These are phyloP conservation scores for Empidonax alnorum DNA, from an alignment of 2,113 vertebrate species.

Conservation along the genomic window DNA sequence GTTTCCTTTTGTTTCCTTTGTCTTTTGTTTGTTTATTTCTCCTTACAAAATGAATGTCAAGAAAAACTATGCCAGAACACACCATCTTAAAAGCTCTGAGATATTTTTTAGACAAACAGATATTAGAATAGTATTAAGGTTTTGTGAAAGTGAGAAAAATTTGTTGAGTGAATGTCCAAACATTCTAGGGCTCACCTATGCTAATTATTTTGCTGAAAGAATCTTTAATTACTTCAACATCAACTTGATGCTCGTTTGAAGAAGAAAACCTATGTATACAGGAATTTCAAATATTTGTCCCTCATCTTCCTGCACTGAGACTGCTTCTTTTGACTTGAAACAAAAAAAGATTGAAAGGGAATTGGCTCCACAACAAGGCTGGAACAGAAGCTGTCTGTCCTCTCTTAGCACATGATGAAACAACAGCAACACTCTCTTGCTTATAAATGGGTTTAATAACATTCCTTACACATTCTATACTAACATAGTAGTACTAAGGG, in stretches of 20 bases:
- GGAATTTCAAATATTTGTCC: neutral
- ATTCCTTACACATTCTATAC: neutral
- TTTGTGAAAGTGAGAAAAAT: neutral
- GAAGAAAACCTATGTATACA: neutral
- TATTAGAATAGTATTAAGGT: neutral
- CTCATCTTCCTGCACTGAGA: neutral
- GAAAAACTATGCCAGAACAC: neutral
- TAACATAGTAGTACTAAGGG: neutral
- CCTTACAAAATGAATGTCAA: neutral
- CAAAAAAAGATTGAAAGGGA: neutral
- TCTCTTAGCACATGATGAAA: neutral
- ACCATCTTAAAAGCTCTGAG: neutral
- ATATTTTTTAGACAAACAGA: neutral
- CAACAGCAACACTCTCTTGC: neutral
- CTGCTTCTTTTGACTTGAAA: neutral
- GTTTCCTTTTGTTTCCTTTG: neutral
- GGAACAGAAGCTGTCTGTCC: neutral
- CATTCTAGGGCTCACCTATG: neutral
- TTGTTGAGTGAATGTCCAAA: neutral
- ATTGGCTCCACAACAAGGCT: neutral
- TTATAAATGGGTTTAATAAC: neutral
- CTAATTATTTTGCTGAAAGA: neutral
- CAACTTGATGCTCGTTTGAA: neutral
- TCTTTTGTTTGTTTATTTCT: neutral
- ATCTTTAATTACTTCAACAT: neutral